These are phyloP conservation scores for Drepana arcuata DNA, from an alignment of 1,140 invertebrate species.

Conservation along the genomic window DNA sequence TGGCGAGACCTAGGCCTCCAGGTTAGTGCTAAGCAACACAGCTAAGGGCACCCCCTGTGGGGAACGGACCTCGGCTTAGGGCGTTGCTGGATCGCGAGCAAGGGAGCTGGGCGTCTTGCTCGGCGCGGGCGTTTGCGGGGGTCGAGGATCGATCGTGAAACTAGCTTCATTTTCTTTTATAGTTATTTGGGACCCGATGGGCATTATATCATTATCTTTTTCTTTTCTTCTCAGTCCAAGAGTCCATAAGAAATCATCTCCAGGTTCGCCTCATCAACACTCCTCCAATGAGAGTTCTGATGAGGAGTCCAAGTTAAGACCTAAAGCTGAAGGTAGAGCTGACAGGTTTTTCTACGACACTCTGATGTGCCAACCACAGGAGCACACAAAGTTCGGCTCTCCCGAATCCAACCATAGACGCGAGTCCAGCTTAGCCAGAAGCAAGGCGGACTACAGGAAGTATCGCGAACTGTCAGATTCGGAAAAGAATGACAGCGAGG, in stretches of 20 bases:
- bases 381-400: slow-evolving; percentile 29
- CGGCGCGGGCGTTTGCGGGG: no score
- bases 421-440: slow-evolving; percentile 6
- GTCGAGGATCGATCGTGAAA: no score
- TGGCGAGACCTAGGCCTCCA: no score
- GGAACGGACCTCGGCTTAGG: no score
- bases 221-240: slow-evolving; percentile 26
- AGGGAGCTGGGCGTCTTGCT: no score
- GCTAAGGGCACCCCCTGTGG: no score
- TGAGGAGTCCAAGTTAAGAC: slow-evolving; percentile 32
- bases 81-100: no score
- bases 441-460: slow-evolving; percentile 37
- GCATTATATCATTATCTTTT: background rate
- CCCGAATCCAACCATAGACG: slow-evolving; percentile 29
- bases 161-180: no score
- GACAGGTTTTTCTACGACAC: slow-evolving; percentile 55
- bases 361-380: slow-evolving; percentile 45
- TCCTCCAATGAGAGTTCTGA: slow-evolving; percentile 51
- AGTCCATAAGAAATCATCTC: slow-evolving; percentile 27
- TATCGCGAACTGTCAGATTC: slow-evolving; percentile 41
- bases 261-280: slow-evolving; percentile 26
- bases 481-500: slow-evolving; percentile 47
- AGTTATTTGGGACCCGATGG: no score
- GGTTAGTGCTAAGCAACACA: no score
- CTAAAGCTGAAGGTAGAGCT: slow-evolving; percentile 29